phyloP scores from a whole-genome alignment of 2,888 invertebrate genomes.

The Oscheius sp. region DNA sequence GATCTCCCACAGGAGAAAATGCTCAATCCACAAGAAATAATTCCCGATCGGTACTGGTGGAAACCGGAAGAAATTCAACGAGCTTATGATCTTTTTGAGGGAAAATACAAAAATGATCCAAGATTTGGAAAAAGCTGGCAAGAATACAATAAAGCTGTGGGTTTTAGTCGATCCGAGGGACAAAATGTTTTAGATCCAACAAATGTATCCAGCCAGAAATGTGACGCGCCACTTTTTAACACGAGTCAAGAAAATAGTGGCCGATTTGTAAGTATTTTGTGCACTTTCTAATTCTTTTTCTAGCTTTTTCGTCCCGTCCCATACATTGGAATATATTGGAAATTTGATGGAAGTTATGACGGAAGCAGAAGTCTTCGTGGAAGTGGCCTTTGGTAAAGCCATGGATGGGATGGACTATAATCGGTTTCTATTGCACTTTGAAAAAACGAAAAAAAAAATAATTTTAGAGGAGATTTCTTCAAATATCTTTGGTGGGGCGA shows the following conservation, averaged over 20 bases:
- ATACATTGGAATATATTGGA: not conserved
- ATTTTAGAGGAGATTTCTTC: slow-evolving; percentile 1
- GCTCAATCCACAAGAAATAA: not conserved
- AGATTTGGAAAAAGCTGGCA: not conserved
- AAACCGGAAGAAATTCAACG: not conserved
- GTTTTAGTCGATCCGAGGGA: too few relatives aligned
- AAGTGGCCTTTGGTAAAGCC: not conserved
- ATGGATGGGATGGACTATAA: too few relatives aligned
- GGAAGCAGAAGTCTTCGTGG: slow-evolving; percentile 1
- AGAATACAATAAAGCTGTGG: slow-evolving; percentile 1
- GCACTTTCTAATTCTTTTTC: too few relatives aligned
- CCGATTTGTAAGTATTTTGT: too few relatives aligned
- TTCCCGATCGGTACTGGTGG: slow-evolving; percentile 2
- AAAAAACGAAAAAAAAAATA: too few relatives aligned
- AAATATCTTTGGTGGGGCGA: not conserved
- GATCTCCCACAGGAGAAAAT: not conserved
- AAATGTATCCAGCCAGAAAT: too few relatives aligned
- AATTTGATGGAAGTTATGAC: slow-evolving; percentile 1
- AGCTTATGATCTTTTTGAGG: not conserved
- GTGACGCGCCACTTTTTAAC: too few relatives aligned
- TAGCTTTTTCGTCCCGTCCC: too few relatives aligned
- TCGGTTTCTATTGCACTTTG: too few relatives aligned
- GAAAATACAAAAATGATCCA: slow-evolving; percentile 11
- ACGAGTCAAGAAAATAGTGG: too few relatives aligned
- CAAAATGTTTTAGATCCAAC: too few relatives aligned